Conservation (phyloP, 2,888 invertebrate genomes). For the Sericinus montela region DNA sequence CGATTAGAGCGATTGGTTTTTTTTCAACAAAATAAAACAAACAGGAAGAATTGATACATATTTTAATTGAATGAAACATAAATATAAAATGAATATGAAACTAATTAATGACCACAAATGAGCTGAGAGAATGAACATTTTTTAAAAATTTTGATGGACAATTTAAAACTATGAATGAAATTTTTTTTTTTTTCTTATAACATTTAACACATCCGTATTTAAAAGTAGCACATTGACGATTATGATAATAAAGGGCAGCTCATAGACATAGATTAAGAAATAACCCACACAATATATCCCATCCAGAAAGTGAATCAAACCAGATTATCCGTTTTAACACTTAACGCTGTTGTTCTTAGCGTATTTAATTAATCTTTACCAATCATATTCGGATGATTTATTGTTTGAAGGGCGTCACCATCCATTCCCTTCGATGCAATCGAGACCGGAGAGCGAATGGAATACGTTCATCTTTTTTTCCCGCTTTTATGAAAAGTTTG, state of each 20-base stretch:
- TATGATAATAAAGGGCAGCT: conserved; percentile 12
- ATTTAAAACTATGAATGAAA: too few species aligned
- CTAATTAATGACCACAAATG: conserved; percentile 18
- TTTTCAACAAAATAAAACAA: conserved; percentile 11
- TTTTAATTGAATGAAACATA: conserved; percentile 24
- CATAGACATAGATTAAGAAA: conserved; percentile 2
- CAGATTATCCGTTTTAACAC: background rate
- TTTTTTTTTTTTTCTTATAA: too few species aligned
- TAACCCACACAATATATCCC: conserved; percentile 11
- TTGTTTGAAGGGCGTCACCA: conserved; percentile 30
- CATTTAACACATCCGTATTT: too few species aligned
- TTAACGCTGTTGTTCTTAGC: conserved; percentile 19
- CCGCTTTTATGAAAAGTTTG: conserved; percentile 77
- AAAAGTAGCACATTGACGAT: background rate
- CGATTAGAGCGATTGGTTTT: too few species aligned
- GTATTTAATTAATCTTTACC: conserved; percentile 25
- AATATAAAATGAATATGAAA: conserved; percentile 21
- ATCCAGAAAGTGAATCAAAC: conserved; percentile 8
- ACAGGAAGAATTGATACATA: conserved; percentile 19
- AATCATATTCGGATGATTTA: conserved; percentile 33
- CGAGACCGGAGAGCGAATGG: conserved; percentile 40
- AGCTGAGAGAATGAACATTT: background rate
- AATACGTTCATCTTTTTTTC: conserved; percentile 67
- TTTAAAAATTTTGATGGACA: conserved; percentile 6
- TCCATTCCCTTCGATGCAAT: conserved; percentile 41